Conservation (phyloP, 1,140 invertebrate genomes). For the Drosophila paulistorum region DNA sequence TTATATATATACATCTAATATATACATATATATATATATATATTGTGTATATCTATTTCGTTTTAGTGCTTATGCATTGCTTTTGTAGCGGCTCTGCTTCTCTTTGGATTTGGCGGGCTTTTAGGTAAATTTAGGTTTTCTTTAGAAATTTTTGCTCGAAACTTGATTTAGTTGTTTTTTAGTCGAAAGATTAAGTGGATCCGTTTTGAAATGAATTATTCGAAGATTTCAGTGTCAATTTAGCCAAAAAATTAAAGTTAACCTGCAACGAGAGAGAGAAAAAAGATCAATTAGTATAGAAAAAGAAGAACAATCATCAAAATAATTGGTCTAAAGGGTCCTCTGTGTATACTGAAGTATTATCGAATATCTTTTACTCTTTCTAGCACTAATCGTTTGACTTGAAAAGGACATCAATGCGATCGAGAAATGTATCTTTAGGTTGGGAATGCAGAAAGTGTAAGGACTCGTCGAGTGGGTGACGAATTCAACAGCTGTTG, state of each 20-base stretch:
- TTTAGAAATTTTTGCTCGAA: slow-evolving; percentile 9
- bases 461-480: neutral
- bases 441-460: no score
- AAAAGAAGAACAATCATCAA: no score
- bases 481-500: slow-evolving; percentile 12
- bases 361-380: no score
- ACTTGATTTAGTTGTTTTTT: slow-evolving; percentile 20
- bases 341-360: no score
- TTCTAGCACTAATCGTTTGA: no score
- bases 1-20: slow-evolving; percentile 3
- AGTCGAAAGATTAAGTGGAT: neutral
- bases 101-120: neutral
- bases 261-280: slow-evolving; percentile 53
- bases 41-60: slow-evolving; percentile 4
- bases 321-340: no score
- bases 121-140: slow-evolving; percentile 26
- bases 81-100: slow-evolving; percentile 12
- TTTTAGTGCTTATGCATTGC: slow-evolving; percentile 17
- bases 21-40: neutral
- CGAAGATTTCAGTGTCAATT: slow-evolving; percentile 59
- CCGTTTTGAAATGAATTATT: slow-evolving; percentile 3
- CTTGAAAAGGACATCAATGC: no score
- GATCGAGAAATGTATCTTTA: no score
- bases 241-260: slow-evolving; percentile 55
- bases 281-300: slow-evolving; percentile 19